Base-by-base conservation (phyloP, 2,113 vertebrate genomes). In the Ceratotherium simum region DNA sequence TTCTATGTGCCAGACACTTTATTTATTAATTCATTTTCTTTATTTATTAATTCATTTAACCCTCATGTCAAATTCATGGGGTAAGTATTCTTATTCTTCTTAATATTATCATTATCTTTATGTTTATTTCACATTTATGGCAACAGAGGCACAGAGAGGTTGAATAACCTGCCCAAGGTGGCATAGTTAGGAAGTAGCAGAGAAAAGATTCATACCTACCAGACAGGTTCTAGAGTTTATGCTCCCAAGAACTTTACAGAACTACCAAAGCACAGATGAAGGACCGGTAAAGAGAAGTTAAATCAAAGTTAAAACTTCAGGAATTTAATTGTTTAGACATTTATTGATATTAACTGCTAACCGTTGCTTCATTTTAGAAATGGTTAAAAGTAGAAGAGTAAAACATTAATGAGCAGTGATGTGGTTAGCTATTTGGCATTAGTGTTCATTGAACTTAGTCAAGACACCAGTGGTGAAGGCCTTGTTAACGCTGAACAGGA, bases 61-160 rank as follows among this genome's bases (percentile, higher is more conserved):
- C n/a, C 9, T 42, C 5, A 31, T 0, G 36, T 27, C 10, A 78
- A 60, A 7, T 73, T 65, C 21, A 67, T 17, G 4, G 46, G 18
- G 14, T 76, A 65, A 69, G 27, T 56, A 62, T 72, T 84, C 25
- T 76, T 83, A 10, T 46, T 56, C 10, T 31, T 75, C 46, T 89
- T 79, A 33, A 65, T n/a, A 75, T 79, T 78, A 73, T 27, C 1
- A 27, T n/a, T 62, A 27, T 60, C 27, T 76, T 97, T 29, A 82
- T 7, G 69, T 48, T 73, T 90, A 90, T 65, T 76, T 97, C 33
- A 82, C 9, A 75, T 48, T 73, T 90, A 90, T 65, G 56, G 33
- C 23, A 81, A 70, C 5, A 69, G 33, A 78, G 25, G 31, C 20
- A 58, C 3, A 91, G 14, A 58, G 23, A 84, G 14, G 23, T 65